Conservation (phyloP, 2,888 invertebrate genomes). For the Pseudanteris insignis region DNA sequence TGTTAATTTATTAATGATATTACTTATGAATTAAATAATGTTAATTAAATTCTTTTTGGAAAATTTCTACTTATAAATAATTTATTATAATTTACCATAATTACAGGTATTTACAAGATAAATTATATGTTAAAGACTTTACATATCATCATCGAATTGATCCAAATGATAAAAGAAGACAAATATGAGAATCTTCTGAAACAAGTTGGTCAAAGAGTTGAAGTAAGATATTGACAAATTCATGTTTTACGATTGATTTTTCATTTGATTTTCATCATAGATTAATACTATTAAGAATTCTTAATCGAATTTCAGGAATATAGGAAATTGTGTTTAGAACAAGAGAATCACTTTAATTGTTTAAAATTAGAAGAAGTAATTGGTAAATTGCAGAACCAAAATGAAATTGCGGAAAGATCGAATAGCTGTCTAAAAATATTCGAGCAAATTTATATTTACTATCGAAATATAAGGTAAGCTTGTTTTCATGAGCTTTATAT, state of each 20-base stretch:
- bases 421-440: constrained; percentile 54
- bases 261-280: too few species aligned
- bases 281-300: too few species aligned
- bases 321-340: constrained; percentile 26
- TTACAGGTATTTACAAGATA: too few species aligned
- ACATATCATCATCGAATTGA: constrained; percentile 52
- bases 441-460: constrained; percentile 47
- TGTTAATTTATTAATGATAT: background rate
- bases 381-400: constrained; percentile 39
- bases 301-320: too few species aligned
- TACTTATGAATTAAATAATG: background rate
- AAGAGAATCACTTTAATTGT: constrained; percentile 41
- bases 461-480: constrained; percentile 3
- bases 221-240: too few species aligned
- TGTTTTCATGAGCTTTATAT: too few species aligned
- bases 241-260: too few species aligned
- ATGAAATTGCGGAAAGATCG: constrained; percentile 50
- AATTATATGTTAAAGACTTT: constrained; percentile 52
- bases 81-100: too few species aligned
- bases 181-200: constrained; percentile 50
- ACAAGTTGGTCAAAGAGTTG: constrained; percentile 44
- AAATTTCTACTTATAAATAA: too few species aligned
- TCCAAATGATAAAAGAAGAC: constrained; percentile 51
- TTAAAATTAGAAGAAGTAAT: constrained; percentile 48
- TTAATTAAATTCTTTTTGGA: background rate